Evolutionary conservation across 2,888 invertebrate species (phyloP).

Genomic region (Glomeris marginata): DNA sequence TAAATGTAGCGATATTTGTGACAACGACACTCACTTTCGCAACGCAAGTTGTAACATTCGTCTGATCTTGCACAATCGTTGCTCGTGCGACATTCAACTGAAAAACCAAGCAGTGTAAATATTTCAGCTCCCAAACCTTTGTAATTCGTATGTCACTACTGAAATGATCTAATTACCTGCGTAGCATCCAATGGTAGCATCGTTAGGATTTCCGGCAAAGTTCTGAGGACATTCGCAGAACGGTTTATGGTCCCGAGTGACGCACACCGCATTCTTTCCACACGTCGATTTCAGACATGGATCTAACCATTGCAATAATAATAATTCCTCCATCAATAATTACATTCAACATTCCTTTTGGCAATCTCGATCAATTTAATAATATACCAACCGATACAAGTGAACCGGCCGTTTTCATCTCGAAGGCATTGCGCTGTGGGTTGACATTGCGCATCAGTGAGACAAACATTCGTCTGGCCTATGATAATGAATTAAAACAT

Average conservation of each 20-base stretch:
- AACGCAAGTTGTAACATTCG: slow-evolving; percentile 13
- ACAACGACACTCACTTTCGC: slow-evolving; percentile 9
- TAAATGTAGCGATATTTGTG: too few species aligned
- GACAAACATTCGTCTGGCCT: slow-evolving; percentile 35
- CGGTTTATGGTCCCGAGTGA: slow-evolving; percentile 52
- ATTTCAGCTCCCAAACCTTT: not conserved
- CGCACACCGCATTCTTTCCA: slow-evolving; percentile 60
- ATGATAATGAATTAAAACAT: not conserved
- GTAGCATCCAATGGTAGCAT: slow-evolving; percentile 63
- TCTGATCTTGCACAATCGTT: slow-evolving; percentile 5
- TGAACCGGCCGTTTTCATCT: slow-evolving; percentile 54
- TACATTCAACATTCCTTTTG: not conserved
- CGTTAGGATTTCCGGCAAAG: slow-evolving; percentile 46
- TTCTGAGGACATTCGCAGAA: slow-evolving; percentile 64
- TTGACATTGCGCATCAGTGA: slow-evolving; percentile 56
- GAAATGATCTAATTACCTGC: slow-evolving; percentile 31
- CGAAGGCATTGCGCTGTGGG: slow-evolving; percentile 30
- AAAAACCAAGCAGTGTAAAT: too few species aligned
- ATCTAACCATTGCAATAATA: slow-evolving; percentile 34
- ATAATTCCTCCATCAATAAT: not conserved
- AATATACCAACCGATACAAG: slow-evolving; percentile 19
- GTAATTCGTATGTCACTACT: too few species aligned
- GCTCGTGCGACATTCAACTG: slow-evolving; percentile 10
- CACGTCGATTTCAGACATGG: slow-evolving; percentile 56
- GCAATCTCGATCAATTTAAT: not conserved